Evolutionary conservation across 1,140 invertebrate species (phyloP).

Genomic region (Camponotus vicinus): DNA sequence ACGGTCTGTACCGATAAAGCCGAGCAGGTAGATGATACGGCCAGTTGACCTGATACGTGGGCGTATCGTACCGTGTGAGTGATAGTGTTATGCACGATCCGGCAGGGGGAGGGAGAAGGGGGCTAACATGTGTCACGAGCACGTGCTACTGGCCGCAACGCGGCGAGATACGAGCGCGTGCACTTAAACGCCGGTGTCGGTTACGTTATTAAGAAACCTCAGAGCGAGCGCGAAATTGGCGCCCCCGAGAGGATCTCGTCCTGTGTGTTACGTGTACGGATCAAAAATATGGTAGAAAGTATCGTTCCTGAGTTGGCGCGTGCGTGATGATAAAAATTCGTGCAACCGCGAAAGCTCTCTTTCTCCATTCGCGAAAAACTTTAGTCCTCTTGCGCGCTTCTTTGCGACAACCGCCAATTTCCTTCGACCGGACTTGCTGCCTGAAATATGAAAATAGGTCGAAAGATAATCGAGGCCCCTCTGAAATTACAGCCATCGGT

Average conservation of each 20-base stretch:
- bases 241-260: slow-evolving; percentile 20
- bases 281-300: slow-evolving; percentile 20
- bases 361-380: background rate
- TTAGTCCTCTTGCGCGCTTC: background rate
- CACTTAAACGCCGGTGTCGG: slow-evolving; percentile 56
- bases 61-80: slow-evolving; percentile 29
- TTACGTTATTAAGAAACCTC: slow-evolving; percentile 63
- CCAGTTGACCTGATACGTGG: slow-evolving; percentile 27
- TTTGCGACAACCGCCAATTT: slow-evolving; percentile 33
- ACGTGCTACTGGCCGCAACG: slow-evolving; percentile 53
- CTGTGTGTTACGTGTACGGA: background rate
- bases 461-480: background rate
- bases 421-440: background rate
- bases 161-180: slow-evolving; percentile 40
- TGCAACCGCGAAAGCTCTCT: background rate
- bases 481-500: slow-evolving; percentile 12
- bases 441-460: slow-evolving; percentile 46
- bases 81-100: slow-evolving; percentile 50
- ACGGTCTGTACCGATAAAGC: slow-evolving; percentile 26
- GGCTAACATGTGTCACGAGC: slow-evolving; percentile 60
- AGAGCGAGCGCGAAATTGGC: slow-evolving; percentile 30
- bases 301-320: background rate
- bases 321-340: background rate
- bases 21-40: slow-evolving; percentile 62
- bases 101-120: background rate